Evolutionary conservation across 30 jellyfish, hydroid and myxozoan species (phyloP).

Genomic region (Turritopsis dohrnii): DNA sequence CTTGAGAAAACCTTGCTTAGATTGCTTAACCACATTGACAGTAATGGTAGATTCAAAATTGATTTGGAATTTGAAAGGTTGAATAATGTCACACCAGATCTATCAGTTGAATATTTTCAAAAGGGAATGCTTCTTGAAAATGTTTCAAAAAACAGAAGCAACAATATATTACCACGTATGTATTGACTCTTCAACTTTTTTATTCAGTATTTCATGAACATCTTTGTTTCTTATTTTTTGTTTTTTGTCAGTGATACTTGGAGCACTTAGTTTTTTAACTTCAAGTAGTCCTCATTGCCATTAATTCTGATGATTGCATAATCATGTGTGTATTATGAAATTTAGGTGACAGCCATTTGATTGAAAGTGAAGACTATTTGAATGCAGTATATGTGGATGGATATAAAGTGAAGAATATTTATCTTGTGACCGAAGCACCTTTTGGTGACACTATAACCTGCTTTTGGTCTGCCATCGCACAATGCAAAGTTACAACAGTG

Average conservation of each 20-base stretch:
- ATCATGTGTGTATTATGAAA: no score
- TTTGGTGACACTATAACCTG: not conserved
- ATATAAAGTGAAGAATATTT: slow-evolving; percentile 10
- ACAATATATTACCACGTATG: slow-evolving; percentile 20
- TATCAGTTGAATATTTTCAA: not conserved
- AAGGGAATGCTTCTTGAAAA: slow-evolving; percentile 13
- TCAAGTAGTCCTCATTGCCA: no score
- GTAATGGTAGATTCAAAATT: not conserved
- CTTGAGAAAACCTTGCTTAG: not conserved
- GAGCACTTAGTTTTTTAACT: no score
- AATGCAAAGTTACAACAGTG: slow-evolving; percentile 20
- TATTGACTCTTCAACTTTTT: slow-evolving; percentile 54
- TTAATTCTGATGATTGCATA: no score
- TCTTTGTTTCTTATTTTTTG: no score
- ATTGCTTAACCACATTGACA: not conserved
- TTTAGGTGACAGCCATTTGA: not conserved
- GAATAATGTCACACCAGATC: slow-evolving; percentile 4
- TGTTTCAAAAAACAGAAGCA: slow-evolving; percentile 10
- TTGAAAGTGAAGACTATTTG: not conserved
- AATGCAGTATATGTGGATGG: slow-evolving; percentile 33
- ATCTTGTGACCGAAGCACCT: slow-evolving; percentile 19
- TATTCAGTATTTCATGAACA: no score
- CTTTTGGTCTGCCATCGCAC: slow-evolving; percentile 10
- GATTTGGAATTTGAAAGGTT: slow-evolving; percentile 15
- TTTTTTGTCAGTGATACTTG: no score